These are phyloP conservation scores for Platycheirus albimanus DNA, from an alignment of 2,888 invertebrate species.

Conservation along the genomic window DNA sequence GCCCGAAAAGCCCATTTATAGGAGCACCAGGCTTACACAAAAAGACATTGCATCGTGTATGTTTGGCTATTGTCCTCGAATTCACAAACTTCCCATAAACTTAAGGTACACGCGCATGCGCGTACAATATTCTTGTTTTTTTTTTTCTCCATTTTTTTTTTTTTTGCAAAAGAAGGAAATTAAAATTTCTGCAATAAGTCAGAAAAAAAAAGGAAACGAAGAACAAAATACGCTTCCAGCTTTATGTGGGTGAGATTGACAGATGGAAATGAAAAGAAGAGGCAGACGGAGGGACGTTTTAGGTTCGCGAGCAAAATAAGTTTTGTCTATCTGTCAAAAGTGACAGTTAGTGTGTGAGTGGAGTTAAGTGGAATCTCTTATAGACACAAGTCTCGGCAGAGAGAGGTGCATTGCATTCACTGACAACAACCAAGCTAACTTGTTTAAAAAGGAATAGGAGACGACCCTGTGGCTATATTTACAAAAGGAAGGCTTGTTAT, in stretches of 20 bases:
- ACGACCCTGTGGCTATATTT: constrained; percentile 26
- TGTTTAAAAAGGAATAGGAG: neutral
- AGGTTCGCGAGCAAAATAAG: constrained; percentile 44
- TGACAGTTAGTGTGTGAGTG: constrained; percentile 60
- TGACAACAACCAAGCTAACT: constrained; percentile 10
- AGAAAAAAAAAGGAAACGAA: no score
- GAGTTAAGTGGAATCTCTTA: constrained; percentile 59
- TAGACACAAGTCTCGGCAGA: constrained; percentile 25
- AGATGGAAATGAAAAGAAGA: constrained; percentile 39
- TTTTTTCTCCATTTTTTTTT: neutral
- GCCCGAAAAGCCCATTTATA: constrained; percentile 63
- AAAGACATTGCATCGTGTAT: constrained; percentile 10
- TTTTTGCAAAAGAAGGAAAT: constrained; percentile 37
- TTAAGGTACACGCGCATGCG: constrained; percentile 40
- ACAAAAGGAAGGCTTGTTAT: constrained; percentile 1
- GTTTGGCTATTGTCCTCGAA: constrained; percentile 35
- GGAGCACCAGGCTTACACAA: constrained; percentile 14
- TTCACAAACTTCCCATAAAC: constrained; percentile 41
- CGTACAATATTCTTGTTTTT: constrained; percentile 19
- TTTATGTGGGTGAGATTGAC: constrained; percentile 62
- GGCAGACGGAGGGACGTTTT: neutral
- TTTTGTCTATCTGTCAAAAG: constrained; percentile 62
- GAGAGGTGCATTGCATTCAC: constrained; percentile 11
- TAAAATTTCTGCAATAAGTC: constrained; percentile 46
- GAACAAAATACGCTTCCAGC: neutral